Base-by-base conservation (phyloP, 2,113 vertebrate genomes). In the Anolis carolinensis region DNA sequence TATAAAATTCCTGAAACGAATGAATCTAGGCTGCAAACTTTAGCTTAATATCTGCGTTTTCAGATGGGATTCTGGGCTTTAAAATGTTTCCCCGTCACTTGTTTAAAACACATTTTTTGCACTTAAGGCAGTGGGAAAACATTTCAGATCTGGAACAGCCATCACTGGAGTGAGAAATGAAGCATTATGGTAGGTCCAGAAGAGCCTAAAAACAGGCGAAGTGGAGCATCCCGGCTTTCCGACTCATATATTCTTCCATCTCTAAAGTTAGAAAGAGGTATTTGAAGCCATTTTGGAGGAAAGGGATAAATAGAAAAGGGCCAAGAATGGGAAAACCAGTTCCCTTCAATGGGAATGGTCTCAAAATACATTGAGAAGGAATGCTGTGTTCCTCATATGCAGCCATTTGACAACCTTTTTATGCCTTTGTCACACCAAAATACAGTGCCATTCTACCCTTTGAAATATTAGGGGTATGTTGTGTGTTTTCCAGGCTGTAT, bases 1-100 rank as follows among this genome's bases (percentile, higher is more conserved):
- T 87, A 52, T 81, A 67, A 90, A 86, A 27, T 86, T 87, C 68
- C 86, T 89, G 84, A 55, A 88, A 52, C 6, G 13, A 39, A 87
- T 85, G 36, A 55, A 0, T 20, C 3, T 55, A 30, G 7, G 32
- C 84, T 83, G 80, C 75, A 39, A 1, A 23, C 59, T 4, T 68
- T 62, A 73, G 74, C 20, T 81, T 55, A 2, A 14, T 8, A 55
- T 63, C 39, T 84, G 36, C 7, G 27, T 11, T 14, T 30, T 18
- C 3, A 14, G 55, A 16, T 59, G 13, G 55, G 25, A 30, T 80
- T 39, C 0, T 30, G 48, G 20, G 48, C 11, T 8, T 52, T 77
- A 55, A 77, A n/a, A n/a, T 52, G 9, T 55, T 55, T 55, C 9
- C 52, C 52, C 77, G 82, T 2, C 0, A 0, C 67, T 84, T 5